Conservation (phyloP, 2,888 invertebrate species). For the Chouioia cunea region DNA sequence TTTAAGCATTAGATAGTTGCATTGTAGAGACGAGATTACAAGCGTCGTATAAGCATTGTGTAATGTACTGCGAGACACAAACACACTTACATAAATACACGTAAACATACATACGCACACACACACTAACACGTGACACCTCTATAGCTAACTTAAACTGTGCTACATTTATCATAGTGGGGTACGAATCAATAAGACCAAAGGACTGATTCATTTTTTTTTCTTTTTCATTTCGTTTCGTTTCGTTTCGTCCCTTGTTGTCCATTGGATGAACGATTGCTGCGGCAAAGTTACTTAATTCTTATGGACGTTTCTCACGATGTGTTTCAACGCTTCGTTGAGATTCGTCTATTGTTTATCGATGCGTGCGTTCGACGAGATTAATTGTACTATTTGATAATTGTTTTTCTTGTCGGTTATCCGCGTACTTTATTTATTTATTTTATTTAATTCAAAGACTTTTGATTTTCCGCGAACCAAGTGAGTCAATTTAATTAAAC, state of each 20-base stretch:
- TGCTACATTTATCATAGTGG: not conserved
- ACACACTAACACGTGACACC: not conserved
- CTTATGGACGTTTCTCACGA: constrained; percentile 8
- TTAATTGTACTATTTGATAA: too few relatives aligned
- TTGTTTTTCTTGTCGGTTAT: too few relatives aligned
- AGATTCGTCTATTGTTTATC: not conserved
- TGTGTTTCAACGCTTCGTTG: not conserved
- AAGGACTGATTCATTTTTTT: constrained; percentile 34
- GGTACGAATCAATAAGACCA: constrained; percentile 13
- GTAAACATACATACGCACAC: not conserved
- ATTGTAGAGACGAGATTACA: constrained; percentile 40
- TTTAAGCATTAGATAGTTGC: constrained; percentile 49
- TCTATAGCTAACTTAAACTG: too few relatives aligned
- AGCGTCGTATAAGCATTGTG: constrained; percentile 47
- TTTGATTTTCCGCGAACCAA: too few relatives aligned
- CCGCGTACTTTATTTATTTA: too few relatives aligned
- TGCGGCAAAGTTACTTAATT: constrained; percentile 48
- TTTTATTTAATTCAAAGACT: too few relatives aligned
- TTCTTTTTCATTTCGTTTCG: constrained; percentile 19
- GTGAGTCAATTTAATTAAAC: too few relatives aligned
- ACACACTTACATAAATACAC: constrained; percentile 16
- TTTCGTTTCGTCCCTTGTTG: not conserved
- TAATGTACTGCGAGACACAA: constrained; percentile 51
- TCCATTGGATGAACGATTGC: not conserved
- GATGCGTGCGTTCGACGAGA: too few relatives aligned